Evolutionary conservation across 2,888 invertebrate genomes (phyloP), one percentile per base, ranked within the genome.

Genomic region (Dinocampus coccinellae): DNA sequence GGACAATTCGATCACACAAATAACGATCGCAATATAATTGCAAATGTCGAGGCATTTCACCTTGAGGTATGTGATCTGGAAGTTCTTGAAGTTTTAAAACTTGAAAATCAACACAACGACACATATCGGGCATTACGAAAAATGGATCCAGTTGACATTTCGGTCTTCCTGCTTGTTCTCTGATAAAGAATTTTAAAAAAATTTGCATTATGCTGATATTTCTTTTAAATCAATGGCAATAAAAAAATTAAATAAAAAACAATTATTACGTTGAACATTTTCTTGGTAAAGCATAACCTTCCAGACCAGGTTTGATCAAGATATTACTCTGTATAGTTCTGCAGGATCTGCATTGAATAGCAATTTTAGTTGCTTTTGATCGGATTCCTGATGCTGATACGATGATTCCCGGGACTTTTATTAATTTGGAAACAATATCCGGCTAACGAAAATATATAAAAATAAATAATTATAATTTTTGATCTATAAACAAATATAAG

Each of bases 101-200:
- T 92, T 99, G 99, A 85, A 97, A 99, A 89, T 99, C 99, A 26
- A 99, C 96, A 88, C 99, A 99, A 78, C 93, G 92, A 88, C 99
- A 99, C 88, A 97, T 98, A 86, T 99, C 99, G 16, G 99, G 98
- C 88, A 99, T 93, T 75, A 99, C 98, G 87, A 97, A 98, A 87
- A 96, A 99, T 1, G 99, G 99, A 89, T 99, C 99, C 69, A 98
- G 86, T 0, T 99, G 98, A 84, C 99, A 99, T 82, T 95, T 95
- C 0, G 95, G 95, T 67, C 95, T 90, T 29, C 97, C 97, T 73
- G 95, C 94, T 90, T 97, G 97, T 85, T 98, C 98, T 16, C 96
- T 96, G 36, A 36, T 33, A 55, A 26, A 16, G 22, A 58, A 26
- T n/a, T 24, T 16, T 2, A 20, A 64, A 64, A 47, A 10, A 33